Base-by-base conservation (phyloP, 2,797 vertebrate genomes). In the Petrocephalus sullivani region DNA sequence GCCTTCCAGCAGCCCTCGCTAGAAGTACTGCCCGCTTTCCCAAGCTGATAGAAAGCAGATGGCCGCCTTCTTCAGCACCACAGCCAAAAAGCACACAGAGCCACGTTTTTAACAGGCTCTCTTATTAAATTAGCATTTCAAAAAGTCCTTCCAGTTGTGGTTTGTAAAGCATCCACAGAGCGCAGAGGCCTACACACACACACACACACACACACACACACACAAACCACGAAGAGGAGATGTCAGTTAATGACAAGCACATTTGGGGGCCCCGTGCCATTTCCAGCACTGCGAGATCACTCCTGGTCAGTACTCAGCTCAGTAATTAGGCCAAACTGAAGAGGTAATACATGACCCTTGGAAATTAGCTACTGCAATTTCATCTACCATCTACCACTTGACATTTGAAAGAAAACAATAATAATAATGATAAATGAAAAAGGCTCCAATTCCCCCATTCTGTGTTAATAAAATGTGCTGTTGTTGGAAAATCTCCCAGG, bases 361-460 rank as follows among this genome's bases (percentile, higher is more conserved):
- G 88, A 95, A 94, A 94, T 88, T 89, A 93, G 94, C 94, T 95
- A 92, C 93, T 94, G 92, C 94, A 93, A 87, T 93, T 93, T 91
- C 87, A 92, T 93, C 94, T 92, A 91, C 91, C 64, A 81, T 89
- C 89, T 87, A 78, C 71, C 89, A 89, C 88, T 88, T 90, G 90
- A 90, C 90, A 88, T 71, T 60, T 85, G 87, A 71, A 91, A 91
- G 87, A 90, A 92, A 89, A 75, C 88, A 57, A 61, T 21, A 46
- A 49, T 84, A 84, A 37, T 71, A 41, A 71, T 71, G 28, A 37
- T 71, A 19, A 41, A 71, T 71, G 58, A 88, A 88, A 88, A 88
- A 88, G 49, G 49, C 60, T 33, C 89, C 88, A 89, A 91, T 88
- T 86, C 14, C 85, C 89, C 71, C 88, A 91, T 89, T 88, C 91